Conservation (phyloP, 2,113 vertebrate genomes). For the Corynorhinus townsendii region DNA sequence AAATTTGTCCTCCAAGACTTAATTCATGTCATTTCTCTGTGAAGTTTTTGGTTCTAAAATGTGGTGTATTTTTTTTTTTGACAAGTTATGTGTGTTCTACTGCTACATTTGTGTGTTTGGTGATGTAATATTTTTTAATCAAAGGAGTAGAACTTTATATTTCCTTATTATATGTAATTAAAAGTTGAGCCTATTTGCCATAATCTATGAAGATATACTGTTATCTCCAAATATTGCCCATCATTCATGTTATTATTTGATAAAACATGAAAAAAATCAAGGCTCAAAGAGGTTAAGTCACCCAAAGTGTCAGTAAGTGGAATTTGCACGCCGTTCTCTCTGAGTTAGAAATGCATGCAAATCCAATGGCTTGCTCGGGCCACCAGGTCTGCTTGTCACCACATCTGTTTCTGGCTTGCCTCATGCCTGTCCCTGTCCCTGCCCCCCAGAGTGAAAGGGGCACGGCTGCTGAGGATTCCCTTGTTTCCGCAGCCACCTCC, state of each 20-base stretch:
- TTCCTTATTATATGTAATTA: not conserved
- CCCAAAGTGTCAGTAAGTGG: not conserved
- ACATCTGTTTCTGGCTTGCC: not conserved
- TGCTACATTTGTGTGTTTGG: not conserved
- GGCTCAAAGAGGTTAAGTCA: not conserved
- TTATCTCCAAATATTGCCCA: not conserved
- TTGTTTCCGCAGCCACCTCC: not conserved
- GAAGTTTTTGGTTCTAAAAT: not conserved
- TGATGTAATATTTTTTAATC: not conserved
- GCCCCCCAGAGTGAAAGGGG: not conserved
- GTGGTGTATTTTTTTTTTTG: not conserved
- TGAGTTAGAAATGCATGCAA: not conserved
- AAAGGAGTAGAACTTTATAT: not conserved
- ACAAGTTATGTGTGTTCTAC: not conserved
- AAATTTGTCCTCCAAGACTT: not conserved
- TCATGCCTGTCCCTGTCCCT: rapidly evolving
- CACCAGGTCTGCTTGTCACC: not conserved
- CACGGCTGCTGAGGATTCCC: not conserved
- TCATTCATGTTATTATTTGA: not conserved
- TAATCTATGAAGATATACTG: not conserved
- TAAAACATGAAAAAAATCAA: not conserved
- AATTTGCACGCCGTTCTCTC: not conserved
- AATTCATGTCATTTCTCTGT: not conserved
- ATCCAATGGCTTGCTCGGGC: too few relatives aligned
- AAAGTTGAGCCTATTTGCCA: not conserved